Conservation (phyloP, 2,797 vertebrate species). For the Acrocephalus scirpaceus region DNA sequence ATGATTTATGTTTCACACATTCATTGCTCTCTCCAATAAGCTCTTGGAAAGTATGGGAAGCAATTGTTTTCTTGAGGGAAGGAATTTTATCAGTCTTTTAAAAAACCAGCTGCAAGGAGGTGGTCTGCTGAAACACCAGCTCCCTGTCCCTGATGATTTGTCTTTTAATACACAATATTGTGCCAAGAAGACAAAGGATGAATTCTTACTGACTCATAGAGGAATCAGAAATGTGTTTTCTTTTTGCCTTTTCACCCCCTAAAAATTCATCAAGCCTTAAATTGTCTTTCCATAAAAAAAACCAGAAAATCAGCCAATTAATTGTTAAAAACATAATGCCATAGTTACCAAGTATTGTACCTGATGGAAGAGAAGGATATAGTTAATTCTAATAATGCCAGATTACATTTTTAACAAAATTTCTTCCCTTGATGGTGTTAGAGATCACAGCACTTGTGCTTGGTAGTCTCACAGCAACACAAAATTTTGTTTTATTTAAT, state of each 20-base stretch:
- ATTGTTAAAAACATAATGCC: not conserved
- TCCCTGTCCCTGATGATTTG: not conserved
- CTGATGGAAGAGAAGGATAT: not conserved
- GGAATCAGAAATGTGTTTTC: not conserved
- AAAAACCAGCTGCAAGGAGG: not conserved
- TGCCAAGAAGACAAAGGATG: not conserved
- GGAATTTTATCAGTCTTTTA: not conserved
- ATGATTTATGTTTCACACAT: not conserved
- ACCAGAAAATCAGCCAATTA: not conserved
- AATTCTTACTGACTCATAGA: not conserved
- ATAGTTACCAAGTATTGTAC: not conserved
- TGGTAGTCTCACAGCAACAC: not conserved
- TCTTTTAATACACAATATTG: not conserved
- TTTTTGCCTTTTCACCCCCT: not conserved
- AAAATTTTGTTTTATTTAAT: not conserved
- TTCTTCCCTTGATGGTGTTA: not conserved
- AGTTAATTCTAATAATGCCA: not conserved
- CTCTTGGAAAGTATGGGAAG: not conserved
- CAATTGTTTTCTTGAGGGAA: not conserved
- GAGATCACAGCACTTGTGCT: not conserved
- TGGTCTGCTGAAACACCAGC: not conserved
- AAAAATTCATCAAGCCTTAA: not conserved
- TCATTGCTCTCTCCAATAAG: not conserved
- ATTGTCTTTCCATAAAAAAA: not conserved
- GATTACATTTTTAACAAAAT: not conserved